Conservation (phyloP, 2,113 vertebrate genomes). For the Mus pahari region DNA sequence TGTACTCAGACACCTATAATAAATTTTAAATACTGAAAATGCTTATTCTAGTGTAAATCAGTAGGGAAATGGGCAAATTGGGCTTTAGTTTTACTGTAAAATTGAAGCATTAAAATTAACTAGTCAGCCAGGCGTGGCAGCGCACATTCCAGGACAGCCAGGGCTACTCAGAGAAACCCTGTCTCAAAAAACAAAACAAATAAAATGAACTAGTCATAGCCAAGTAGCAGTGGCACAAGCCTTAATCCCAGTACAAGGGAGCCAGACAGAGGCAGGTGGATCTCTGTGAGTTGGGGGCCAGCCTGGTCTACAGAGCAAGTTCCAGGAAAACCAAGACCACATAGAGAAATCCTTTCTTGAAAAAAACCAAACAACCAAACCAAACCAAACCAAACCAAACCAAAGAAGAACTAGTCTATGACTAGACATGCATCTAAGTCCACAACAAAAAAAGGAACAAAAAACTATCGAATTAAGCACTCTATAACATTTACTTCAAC, state of each 20-base stretch:
- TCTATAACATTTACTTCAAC: slow-evolving; percentile 25
- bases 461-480: not conserved
- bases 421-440: not conserved
- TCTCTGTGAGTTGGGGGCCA: not conserved
- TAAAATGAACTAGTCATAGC: not conserved
- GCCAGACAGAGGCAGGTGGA: not conserved
- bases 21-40: not conserved
- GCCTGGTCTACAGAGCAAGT: not conserved
- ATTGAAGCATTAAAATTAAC: slow-evolving; percentile 35
- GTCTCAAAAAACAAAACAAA: too few relatives aligned
- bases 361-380: not conserved
- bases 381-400: too few relatives aligned
- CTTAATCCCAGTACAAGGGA: not conserved
- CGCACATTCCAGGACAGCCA: too few relatives aligned
- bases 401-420: slow-evolving; percentile 24
- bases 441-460: not conserved
- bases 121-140: too few relatives aligned
- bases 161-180: too few relatives aligned
- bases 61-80: not conserved
- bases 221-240: not conserved
- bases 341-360: not conserved
- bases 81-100: slow-evolving; percentile 3
- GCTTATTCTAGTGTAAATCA: not conserved
- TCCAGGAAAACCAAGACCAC: not conserved
- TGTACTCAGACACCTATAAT: not conserved